Conservation (phyloP, 2,888 invertebrate species). For the Anarsia innoxiella region DNA sequence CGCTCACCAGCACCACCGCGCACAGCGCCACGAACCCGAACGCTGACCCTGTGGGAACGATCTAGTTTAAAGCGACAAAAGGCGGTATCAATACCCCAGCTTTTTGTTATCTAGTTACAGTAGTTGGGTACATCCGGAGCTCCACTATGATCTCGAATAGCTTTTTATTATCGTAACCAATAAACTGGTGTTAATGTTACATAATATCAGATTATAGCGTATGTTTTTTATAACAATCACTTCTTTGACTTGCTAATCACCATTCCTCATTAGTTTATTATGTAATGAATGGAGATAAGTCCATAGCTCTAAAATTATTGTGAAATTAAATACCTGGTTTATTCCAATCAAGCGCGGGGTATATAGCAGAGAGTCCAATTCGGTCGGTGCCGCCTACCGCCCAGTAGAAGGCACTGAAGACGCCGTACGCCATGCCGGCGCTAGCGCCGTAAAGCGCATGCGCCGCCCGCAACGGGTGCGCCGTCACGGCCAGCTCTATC, state of each 20-base stretch:
- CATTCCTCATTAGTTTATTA: too few species aligned
- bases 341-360: constrained; percentile 85
- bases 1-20: constrained; percentile 54
- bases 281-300: too few species aligned
- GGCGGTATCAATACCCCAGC: too few species aligned
- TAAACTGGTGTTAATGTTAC: too few species aligned
- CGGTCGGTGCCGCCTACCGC: constrained; percentile 62
- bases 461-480: constrained; percentile 81
- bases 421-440: constrained; percentile 72
- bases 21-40: constrained; percentile 62
- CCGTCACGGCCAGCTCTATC: constrained; percentile 80
- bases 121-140: constrained; percentile 2
- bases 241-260: too few species aligned
- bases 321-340: constrained; percentile 77
- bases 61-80: too few species aligned
- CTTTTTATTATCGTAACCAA: too few species aligned
- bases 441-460: constrained; percentile 78
- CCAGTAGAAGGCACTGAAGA: constrained; percentile 70
- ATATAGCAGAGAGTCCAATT: constrained; percentile 79
- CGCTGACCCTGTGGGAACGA: constrained; percentile 40
- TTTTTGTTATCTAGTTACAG: constrained; percentile 2
- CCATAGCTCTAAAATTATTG: too few species aligned
- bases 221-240: too few species aligned
- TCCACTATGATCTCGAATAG: too few species aligned
- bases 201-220: too few species aligned